Conservation (phyloP, 2,113 vertebrate species). For the Phaethornis superciliosus region DNA sequence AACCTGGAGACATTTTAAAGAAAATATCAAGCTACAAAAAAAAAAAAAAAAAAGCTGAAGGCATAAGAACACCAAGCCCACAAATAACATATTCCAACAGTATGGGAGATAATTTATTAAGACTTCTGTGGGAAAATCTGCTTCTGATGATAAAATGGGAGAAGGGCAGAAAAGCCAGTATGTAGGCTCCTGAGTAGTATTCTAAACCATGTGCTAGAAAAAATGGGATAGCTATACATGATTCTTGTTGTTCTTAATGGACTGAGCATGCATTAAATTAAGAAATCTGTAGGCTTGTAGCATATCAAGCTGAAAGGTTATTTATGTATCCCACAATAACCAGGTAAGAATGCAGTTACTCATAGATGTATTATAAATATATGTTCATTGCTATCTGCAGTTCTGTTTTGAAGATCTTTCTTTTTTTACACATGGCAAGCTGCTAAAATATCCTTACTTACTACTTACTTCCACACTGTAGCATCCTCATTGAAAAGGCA, state of each 20-base stretch:
- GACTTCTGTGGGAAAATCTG: background rate
- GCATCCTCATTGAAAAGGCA: background rate
- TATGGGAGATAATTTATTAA: background rate
- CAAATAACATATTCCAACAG: background rate
- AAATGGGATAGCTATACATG: background rate
- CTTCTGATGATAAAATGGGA: background rate
- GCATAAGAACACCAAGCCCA: background rate
- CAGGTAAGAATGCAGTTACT: constrained; percentile 34
- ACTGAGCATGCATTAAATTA: background rate
- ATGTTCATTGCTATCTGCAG: constrained; percentile 6
- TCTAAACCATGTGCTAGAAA: background rate
- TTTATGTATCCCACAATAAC: background rate
- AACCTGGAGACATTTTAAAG: background rate
- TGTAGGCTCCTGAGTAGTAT: background rate
- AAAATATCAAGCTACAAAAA: background rate
- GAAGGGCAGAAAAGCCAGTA: background rate
- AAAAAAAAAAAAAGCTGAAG: background rate
- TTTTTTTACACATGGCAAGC: background rate
- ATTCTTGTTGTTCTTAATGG: background rate
- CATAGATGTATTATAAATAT: background rate
- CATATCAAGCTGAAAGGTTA: background rate
- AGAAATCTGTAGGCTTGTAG: background rate
- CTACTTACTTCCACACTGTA: constrained; percentile 1
- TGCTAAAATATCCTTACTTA: constrained; percentile 8
- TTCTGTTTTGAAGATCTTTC: background rate